Percentiles rank a stretch among this genome's conserved stretches.
Conservation (phyloP, 2,113 vertebrate genomes). For the Empidonax traillii region DNA sequence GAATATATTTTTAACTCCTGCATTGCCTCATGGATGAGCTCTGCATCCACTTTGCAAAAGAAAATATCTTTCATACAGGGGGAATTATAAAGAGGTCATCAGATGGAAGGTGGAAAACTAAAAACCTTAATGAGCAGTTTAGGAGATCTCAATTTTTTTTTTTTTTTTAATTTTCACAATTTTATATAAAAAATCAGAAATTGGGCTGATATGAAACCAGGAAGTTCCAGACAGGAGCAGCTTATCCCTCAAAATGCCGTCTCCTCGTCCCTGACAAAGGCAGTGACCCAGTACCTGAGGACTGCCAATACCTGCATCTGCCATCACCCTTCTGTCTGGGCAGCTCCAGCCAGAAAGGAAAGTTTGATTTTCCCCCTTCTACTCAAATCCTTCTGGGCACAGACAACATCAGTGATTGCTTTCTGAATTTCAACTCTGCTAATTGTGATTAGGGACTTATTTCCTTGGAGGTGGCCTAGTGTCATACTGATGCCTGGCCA, state of each 20-base stretch:
- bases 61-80: fast-evolving
- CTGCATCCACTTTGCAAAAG: neutral
- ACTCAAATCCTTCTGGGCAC: neutral
- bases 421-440: neutral
- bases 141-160: neutral
- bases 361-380: neutral
- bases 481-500: neutral
- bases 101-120: neutral
- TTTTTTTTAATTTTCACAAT: neutral
- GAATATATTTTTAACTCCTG: slow-evolving; percentile 55
- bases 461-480: neutral
- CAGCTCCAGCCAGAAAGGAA: neutral
- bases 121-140: neutral
- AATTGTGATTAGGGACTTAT: neutral
- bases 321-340: neutral
- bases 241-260: neutral
- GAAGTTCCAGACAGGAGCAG: neutral
- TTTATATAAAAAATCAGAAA: neutral
- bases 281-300: fast-evolving
- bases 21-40: neutral
- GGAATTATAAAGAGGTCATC: neutral
- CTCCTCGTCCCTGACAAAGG: neutral
- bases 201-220: neutral
- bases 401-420: neutral
- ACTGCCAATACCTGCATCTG: fast-evolving